Evolutionary conservation across 92 coral and sea anemone genomes (phyloP).

Genomic region (Ricordea florida): DNA sequence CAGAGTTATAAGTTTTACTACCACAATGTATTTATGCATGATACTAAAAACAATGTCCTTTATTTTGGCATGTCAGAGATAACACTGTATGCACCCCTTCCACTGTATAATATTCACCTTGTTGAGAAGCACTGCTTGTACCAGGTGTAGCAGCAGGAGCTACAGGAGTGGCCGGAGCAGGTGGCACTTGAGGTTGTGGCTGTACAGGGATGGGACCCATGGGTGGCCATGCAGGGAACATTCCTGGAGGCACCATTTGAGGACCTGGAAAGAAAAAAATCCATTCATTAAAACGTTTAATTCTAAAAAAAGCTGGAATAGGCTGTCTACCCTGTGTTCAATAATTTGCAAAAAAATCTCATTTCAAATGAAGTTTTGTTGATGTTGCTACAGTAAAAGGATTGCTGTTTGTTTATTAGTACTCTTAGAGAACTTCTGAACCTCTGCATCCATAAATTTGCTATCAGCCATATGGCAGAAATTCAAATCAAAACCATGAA

Average conservation of each 20-base stretch:
- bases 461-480: background rate
- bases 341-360: no score
- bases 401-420: no score
- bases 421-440: no score
- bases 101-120: background rate
- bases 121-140: background rate
- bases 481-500: background rate
- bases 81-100: no score
- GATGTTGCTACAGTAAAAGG: no score
- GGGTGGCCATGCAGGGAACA: constrained; percentile 96
- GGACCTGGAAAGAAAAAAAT: constrained; percentile 10
- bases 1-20: background rate
- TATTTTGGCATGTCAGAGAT: no score
- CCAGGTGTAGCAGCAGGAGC: constrained; percentile 52
- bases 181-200: constrained; percentile 58
- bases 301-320: background rate
- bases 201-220: constrained; percentile 62
- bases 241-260: constrained; percentile 68
- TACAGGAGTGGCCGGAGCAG: constrained; percentile 57
- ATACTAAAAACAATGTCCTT: no score
- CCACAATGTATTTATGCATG: background rate
- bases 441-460: no score
- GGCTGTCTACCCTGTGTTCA: no score
- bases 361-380: no score
- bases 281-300: background rate